Evolutionary conservation across 1,140 invertebrate species (phyloP).

Genomic region (Drosophila athabasca): DNA sequence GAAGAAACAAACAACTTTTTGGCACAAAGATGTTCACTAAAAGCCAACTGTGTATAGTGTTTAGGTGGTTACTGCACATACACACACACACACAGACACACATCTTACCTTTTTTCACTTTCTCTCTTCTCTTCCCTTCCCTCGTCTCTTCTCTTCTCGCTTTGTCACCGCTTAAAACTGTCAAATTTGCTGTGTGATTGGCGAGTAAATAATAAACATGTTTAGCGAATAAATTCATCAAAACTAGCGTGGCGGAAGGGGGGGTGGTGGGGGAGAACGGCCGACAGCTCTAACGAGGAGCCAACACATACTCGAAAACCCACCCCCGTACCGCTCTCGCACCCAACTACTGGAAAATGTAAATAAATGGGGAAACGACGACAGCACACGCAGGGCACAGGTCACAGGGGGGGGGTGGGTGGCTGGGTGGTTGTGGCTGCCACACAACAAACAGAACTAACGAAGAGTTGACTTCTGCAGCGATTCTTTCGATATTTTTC

Average conservation of each 20-base stretch:
- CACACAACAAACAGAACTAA: constrained; percentile 50
- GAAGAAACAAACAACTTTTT: too few species aligned
- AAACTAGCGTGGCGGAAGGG: constrained; percentile 63
- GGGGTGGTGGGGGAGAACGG: constrained; percentile 1
- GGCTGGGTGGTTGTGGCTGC: background rate
- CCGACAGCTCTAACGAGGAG: constrained; percentile 67
- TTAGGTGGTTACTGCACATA: too few species aligned
- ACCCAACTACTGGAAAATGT: constrained; percentile 37
- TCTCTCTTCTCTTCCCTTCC: too few species aligned
- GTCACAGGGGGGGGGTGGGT: background rate
- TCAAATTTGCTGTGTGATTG: constrained; percentile 79
- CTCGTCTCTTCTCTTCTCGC: background rate
- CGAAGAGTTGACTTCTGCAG: constrained; percentile 51
- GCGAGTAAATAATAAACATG: constrained; percentile 81
- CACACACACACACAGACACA: too few species aligned
- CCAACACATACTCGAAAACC: constrained; percentile 29
- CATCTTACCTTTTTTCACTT: too few species aligned
- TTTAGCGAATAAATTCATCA: constrained; percentile 80
- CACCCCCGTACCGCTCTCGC: constrained; percentile 3
- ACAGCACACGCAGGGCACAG: constrained; percentile 50
- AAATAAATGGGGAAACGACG: constrained; percentile 64
- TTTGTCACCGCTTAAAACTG: constrained; percentile 66
- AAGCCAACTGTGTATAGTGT: too few species aligned
- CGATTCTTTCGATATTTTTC: constrained; percentile 2
- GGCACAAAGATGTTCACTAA: too few species aligned